A percentile compares a stretch with the other conserved stretches of the same genome.
Conservation (phyloP, 2,888 invertebrate genomes). For the Trichopria drosophilae region DNA sequence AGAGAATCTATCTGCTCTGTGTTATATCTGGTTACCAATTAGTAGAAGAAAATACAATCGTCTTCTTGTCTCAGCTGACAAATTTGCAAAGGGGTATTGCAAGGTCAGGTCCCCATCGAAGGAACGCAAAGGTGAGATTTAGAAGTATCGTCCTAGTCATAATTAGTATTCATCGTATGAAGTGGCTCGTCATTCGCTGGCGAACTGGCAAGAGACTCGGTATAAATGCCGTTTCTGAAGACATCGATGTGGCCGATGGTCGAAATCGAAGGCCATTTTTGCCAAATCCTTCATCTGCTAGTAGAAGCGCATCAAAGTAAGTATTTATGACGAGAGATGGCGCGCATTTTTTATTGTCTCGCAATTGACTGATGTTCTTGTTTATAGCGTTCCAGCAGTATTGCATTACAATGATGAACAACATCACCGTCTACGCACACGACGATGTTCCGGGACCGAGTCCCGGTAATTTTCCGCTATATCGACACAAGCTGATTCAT, state of each 20-base stretch:
- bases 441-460: no score
- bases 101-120: slow-evolving; percentile 35
- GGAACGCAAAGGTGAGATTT: slow-evolving; percentile 46
- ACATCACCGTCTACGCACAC: no score
- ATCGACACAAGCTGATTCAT: no score
- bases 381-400: no score
- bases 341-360: no score
- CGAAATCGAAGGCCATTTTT: slow-evolving; percentile 36
- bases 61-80: slow-evolving; percentile 54
- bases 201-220: slow-evolving; percentile 64
- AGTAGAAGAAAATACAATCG: slow-evolving; percentile 59
- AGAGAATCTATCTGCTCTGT: slow-evolving; percentile 83
- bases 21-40: slow-evolving; percentile 66
- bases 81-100: slow-evolving; percentile 49
- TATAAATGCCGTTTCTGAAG: slow-evolving; percentile 54
- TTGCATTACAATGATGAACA: no score
- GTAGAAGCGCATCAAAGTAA: slow-evolving; percentile 41
- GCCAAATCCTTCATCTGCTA: slow-evolving; percentile 33
- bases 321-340: no score
- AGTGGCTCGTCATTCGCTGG: slow-evolving; percentile 68
- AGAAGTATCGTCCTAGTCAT: slow-evolving; percentile 64
- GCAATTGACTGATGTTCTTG: no score
- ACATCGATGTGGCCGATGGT: slow-evolving; percentile 39
- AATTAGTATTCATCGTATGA: slow-evolving; percentile 68
- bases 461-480: no score